A percentile compares a stretch with the other conserved stretches of the same genome.
Conservation (phyloP, 2,888 invertebrate genomes). For the Tiphia femorata region DNA sequence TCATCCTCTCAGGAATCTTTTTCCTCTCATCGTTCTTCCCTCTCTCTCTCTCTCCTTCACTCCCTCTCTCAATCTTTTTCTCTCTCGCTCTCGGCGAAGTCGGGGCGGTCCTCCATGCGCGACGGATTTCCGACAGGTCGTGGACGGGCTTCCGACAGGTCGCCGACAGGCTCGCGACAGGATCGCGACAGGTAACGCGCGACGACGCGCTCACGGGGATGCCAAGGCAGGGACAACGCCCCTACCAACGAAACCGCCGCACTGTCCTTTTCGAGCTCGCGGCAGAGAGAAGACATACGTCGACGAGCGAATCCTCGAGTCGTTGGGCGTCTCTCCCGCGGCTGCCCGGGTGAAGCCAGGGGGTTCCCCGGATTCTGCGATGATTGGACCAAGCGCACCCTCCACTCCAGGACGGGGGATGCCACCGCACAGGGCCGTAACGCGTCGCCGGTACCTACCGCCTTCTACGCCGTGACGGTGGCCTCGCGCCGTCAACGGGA, state of each 20-base stretch:
- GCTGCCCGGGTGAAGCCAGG: conserved; percentile 72
- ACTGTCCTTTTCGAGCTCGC: conserved; percentile 60
- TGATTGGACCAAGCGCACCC: conserved; percentile 67
- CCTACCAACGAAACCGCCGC: conserved; percentile 51
- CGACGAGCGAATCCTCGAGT: conserved; percentile 49
- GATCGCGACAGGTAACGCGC: neutral
- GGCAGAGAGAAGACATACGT: conserved; percentile 51
- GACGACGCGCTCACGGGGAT: neutral
- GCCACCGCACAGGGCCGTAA: conserved; percentile 58
- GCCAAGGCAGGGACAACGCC: conserved; percentile 59
- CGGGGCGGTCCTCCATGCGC: too few species aligned
- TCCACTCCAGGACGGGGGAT: conserved; percentile 54
- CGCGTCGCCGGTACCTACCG: neutral
- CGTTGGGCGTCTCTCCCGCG: conserved; percentile 52
- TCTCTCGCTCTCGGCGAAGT: too few species aligned
- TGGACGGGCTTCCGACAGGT: too few species aligned
- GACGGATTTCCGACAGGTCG: too few species aligned
- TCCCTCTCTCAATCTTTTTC: too few species aligned
- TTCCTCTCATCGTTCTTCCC: too few species aligned
- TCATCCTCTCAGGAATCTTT: too few species aligned
- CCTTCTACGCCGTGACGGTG: too few species aligned
- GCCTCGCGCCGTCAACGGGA: too few species aligned
- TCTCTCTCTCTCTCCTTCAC: too few species aligned
- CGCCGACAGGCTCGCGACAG: too few species aligned
- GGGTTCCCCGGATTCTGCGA: conserved; percentile 68